Evolutionary conservation across 2,888 invertebrate species (phyloP), one percentile per base, ranked within the genome.

Genomic region (Polymixis lichenea): DNA sequence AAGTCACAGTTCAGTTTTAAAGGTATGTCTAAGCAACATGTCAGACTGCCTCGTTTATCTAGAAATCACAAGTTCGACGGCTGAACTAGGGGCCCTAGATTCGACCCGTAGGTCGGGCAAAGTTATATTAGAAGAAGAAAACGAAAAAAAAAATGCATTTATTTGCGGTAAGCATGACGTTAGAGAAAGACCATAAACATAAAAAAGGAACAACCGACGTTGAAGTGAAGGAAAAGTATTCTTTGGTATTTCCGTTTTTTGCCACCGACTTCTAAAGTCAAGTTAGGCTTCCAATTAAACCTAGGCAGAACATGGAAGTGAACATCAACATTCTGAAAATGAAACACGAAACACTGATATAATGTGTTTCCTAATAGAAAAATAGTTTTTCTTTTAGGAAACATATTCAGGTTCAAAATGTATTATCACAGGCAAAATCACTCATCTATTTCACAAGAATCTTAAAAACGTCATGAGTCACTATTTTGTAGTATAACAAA

Each of bases 221-320:
- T n/a, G n/a, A n/a, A n/a, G n/a, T n/a, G n/a, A n/a, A n/a, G n/a
- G n/a, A n/a, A n/a, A n/a, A n/a, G n/a, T n/a, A n/a, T n/a, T n/a
- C 32, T 32, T 32, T 32, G 32, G 32, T 32, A 3, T 32, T 32
- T 32, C 32, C 32, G 32, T 32, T 32, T 32, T 32, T 32, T 32
- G 32, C 32, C 32, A 32, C 32, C 32, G 32, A 32, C 32, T 32
- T 32, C 32, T 32, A 32, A 32, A 32, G 32, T 32, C 4, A 32
- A 49, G 49, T 49, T 49, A 49, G 15, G 15, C 15, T 49, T 49
- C 15, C 15, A 49, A 49, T 49, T 49, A 15, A 49, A 73, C 17
- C 46, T 49, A 38, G 38, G 25, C 49, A 38, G 38, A 72, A 58
- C 49, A 60, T 73, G 58, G 17, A 74, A 74, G 60, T 74, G 25